phyloP scores from a whole-genome alignment of 2,113 vertebrate species.

The Coryphaenoides rupestris region DNA sequence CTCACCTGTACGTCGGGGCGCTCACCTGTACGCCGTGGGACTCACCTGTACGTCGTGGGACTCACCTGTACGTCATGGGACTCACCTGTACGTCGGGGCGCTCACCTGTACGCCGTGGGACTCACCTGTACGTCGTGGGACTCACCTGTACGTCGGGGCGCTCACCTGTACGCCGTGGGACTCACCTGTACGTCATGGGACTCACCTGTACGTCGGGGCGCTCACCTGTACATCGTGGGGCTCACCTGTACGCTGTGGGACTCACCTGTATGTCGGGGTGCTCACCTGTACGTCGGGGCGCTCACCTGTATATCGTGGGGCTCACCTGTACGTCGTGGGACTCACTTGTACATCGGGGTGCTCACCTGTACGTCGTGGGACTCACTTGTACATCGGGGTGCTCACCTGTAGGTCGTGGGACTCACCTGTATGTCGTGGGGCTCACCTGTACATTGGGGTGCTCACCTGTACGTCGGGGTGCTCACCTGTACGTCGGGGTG shows the following conservation, averaged over 20 bases:
- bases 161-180: slow-evolving; percentile 94
- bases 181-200: slow-evolving; percentile 94
- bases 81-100: slow-evolving; percentile 94
- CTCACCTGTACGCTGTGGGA: slow-evolving; percentile 94
- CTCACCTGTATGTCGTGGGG: too few species aligned
- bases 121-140: slow-evolving; percentile 94
- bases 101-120: slow-evolving; percentile 94
- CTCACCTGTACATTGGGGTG: too few species aligned
- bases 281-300: too few species aligned
- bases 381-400: too few species aligned
- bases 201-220: too few species aligned
- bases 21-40: slow-evolving; percentile 94
- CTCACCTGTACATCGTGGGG: slow-evolving; percentile 92
- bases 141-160: slow-evolving; percentile 94
- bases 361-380: too few species aligned
- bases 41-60: slow-evolving; percentile 94
- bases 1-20: slow-evolving; percentile 94
- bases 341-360: too few species aligned
- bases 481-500: too few species aligned
- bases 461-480: too few species aligned
- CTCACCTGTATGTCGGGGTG: slow-evolving; percentile 72
- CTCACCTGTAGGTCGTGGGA: too few species aligned
- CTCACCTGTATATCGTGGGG: too few species aligned
- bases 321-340: too few species aligned
- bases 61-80: slow-evolving; percentile 94